Evolutionary conservation across 2,888 invertebrate species (phyloP).

Genomic region (Phania funesta): DNA sequence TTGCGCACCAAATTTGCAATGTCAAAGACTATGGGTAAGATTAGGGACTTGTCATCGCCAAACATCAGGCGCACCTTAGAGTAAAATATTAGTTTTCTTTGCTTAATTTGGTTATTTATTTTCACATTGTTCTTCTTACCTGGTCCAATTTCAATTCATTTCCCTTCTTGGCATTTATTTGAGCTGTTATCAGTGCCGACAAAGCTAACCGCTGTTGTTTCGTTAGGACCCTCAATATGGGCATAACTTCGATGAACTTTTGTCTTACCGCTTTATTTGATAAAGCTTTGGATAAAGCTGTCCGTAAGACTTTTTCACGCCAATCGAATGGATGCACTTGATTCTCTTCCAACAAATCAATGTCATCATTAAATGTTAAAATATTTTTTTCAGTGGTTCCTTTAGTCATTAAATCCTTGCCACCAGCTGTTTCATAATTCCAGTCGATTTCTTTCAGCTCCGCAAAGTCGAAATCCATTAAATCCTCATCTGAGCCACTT

Average conservation of each 20-base stretch:
- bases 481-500: constrained; percentile 71
- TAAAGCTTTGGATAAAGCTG: constrained; percentile 82
- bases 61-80: constrained; percentile 83
- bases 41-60: constrained; percentile 82
- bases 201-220: constrained; percentile 84
- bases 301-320: constrained; percentile 82
- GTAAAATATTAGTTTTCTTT: background rate
- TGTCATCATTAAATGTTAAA: constrained; percentile 72
- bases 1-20: constrained; percentile 84
- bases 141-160: constrained; percentile 82
- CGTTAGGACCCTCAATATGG: constrained; percentile 84
- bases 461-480: constrained; percentile 75
- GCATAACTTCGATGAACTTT: constrained; percentile 84
- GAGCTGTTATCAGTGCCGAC: constrained; percentile 84
- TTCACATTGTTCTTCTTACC: constrained; percentile 78
- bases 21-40: constrained; percentile 85
- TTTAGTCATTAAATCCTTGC: constrained; percentile 48
- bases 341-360: constrained; percentile 69
- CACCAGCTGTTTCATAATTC: constrained; percentile 72
- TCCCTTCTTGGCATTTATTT: constrained; percentile 82
- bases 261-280: constrained; percentile 83
- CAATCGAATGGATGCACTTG: constrained; percentile 73
- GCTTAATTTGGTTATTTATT: background rate
- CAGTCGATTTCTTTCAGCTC: constrained; percentile 78
- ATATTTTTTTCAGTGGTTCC: constrained; percentile 61